Conservation (phyloP, 2,113 vertebrate genomes). For the Tauraco erythrolophus region DNA sequence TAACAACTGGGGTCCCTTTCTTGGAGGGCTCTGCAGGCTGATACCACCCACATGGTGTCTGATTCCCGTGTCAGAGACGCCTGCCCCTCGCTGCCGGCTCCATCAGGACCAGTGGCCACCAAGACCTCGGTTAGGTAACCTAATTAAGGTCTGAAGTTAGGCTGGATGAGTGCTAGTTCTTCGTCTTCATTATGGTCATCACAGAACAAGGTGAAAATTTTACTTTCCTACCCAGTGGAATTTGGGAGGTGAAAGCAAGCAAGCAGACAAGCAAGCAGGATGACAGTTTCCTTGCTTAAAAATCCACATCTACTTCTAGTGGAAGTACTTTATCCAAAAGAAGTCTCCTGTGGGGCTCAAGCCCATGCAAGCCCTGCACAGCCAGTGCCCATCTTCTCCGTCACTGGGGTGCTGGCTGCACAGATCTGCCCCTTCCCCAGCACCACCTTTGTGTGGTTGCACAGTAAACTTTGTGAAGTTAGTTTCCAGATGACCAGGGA, state of each 20-base stretch:
- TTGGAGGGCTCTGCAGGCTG: not conserved
- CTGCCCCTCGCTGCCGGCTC: not conserved
- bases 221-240: not conserved
- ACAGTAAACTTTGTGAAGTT: not conserved
- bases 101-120: not conserved
- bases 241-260: not conserved
- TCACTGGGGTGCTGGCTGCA: not conserved
- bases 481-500: not conserved
- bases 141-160: not conserved
- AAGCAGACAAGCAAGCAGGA: not conserved
- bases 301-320: not conserved
- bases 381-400: not conserved
- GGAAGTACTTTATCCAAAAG: not conserved
- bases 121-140: not conserved
- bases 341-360: not conserved
- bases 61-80: accelerated
- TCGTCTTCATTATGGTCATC: not conserved
- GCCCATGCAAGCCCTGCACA: not conserved
- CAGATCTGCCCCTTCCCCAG: not conserved
- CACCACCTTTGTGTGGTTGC: not conserved
- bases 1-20: not conserved
- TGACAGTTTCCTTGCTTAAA: not conserved
- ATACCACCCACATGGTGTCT: accelerated
- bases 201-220: not conserved
- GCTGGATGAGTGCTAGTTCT: not conserved